Base-by-base conservation (phyloP, 2,797 vertebrate genomes). In the Anabacerthia variegaticeps region DNA sequence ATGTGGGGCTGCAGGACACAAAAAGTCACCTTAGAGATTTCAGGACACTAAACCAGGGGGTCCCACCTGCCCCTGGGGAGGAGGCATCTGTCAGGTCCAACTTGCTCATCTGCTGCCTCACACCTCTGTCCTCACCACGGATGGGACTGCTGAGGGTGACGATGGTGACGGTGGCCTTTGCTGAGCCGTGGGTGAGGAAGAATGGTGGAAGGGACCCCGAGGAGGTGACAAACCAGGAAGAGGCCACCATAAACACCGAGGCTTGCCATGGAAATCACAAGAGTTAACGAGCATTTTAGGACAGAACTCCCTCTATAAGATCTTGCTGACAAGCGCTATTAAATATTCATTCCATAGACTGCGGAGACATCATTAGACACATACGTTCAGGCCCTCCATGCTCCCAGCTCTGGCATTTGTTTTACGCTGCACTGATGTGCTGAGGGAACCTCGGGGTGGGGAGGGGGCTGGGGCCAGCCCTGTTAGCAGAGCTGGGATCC, bases 281-380 rank as follows among this genome's bases (percentile, higher is more conserved):
- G 92, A 97, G 87, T 82, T 97, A 98, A 97, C 62, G 14, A 97
- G 97, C 95, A 61, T 97, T 97, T 97, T 96, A 95, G 91, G 93
- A 81, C 94, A 93, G 89, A 97, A 97, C 94, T 85, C 89, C 95
- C 92, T 89, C 96, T 85, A 92, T 96, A 95, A 97, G 97, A 97
- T 97, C 97, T 97, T 98, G 98, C 98, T 98, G 98, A 98, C 98
- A 98, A 98, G 97, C 52, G 8, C 95, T 92, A 98, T 98, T 98
- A 98, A 98, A 98, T 98, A 98, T 98, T 98, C 97, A 98, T 98
- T 97, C 98, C 95, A 85, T 94, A 97, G 98, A 97, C 98, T 97
- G 61, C 34, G 68, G 98, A 98, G 98, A 98, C 97, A 97, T 98
- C 97, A 96, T 98, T 98, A 98, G 96, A 96, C 96, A 96, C 95